Percentiles rank a stretch among this genome's conserved stretches.
phyloP scores from a whole-genome alignment of 2,888 invertebrate genomes.

The Eurytoma adleriae region DNA sequence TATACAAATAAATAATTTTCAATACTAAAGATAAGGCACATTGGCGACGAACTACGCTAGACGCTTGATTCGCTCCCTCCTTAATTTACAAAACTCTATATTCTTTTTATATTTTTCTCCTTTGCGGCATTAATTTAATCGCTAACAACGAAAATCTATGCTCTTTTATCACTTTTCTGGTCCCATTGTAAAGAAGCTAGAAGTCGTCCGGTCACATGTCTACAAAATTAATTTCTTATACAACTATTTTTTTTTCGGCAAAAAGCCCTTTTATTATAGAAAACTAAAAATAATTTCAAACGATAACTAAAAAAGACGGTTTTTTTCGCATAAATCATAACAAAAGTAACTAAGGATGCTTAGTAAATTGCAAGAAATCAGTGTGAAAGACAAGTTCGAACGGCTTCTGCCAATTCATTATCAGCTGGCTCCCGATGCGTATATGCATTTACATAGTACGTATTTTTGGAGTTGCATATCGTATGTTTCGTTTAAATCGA shows the following conservation, averaged over 20 bases:
- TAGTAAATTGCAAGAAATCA: slow-evolving; percentile 22
- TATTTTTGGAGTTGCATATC: slow-evolving; percentile 45
- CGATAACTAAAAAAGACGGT: slow-evolving; percentile 43
- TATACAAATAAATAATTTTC: slow-evolving; percentile 14
- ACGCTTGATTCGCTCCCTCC: slow-evolving; percentile 5
- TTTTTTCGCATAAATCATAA: slow-evolving; percentile 28
- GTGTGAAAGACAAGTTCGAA: slow-evolving; percentile 58
- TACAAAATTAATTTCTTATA: slow-evolving; percentile 15
- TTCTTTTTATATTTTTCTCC: slow-evolving; percentile 54
- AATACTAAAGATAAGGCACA: slow-evolving; percentile 42
- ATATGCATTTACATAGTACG: slow-evolving; percentile 56
- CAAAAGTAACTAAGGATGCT: slow-evolving; percentile 3
- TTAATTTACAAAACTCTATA: slow-evolving; percentile 21
- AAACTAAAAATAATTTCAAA: slow-evolving; percentile 42
- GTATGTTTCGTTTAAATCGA: slow-evolving; percentile 48
- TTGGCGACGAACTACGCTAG: slow-evolving; percentile 23
- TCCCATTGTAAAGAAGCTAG: slow-evolving; percentile 70
- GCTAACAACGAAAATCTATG: slow-evolving; percentile 67
- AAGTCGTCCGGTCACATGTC: slow-evolving; percentile 64
- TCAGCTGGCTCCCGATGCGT: slow-evolving; percentile 72
- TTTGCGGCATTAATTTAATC: slow-evolving; percentile 59
- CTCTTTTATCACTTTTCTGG: slow-evolving; percentile 72
- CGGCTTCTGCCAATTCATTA: slow-evolving; percentile 70
- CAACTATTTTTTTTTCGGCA: slow-evolving; percentile 5
- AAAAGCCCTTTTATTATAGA: not conserved